Evolutionary conservation across 2,797 vertebrate species (phyloP).

Genomic region (Aphelocoma californica): DNA sequence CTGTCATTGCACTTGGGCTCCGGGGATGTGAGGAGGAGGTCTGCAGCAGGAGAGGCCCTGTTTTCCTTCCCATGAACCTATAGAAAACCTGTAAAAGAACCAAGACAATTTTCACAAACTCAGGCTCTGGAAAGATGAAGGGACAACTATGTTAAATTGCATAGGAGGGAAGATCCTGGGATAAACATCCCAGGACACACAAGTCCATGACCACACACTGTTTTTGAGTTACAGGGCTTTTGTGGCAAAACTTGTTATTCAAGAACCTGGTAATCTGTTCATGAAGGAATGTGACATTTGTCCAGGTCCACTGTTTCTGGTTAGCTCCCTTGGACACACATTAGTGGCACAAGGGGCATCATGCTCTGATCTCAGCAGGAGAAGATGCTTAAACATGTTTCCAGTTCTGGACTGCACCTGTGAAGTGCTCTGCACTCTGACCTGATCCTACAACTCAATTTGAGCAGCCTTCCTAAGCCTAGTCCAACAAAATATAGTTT

Average conservation of each 20-base stretch:
- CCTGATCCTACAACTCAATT: not conserved
- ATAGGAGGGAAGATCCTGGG: not conserved
- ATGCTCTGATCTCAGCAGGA: not conserved
- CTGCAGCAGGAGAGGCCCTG: not conserved
- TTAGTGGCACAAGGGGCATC: not conserved
- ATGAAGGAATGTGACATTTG: not conserved
- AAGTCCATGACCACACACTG: accelerated
- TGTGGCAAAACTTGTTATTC: not conserved
- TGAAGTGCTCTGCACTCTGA: not conserved
- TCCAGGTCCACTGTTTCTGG: not conserved
- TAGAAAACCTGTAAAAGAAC: not conserved
- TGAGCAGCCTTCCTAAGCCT: not conserved
- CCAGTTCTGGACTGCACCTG: not conserved
- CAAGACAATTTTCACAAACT: not conserved
- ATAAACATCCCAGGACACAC: accelerated
- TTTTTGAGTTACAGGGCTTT: not conserved
- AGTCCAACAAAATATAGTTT: not conserved
- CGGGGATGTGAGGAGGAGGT: not conserved
- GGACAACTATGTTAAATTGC: not conserved
- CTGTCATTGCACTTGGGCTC: not conserved
- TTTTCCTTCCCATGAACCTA: not conserved
- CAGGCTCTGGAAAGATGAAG: not conserved
- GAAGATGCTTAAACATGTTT: not conserved
- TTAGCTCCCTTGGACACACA: not conserved
- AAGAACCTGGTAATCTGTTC: not conserved